A percentile compares a stretch with the other conserved stretches of the same genome.
Conservation (phyloP, 2,113 vertebrate species). For the Sakesphorus luctuosus region DNA sequence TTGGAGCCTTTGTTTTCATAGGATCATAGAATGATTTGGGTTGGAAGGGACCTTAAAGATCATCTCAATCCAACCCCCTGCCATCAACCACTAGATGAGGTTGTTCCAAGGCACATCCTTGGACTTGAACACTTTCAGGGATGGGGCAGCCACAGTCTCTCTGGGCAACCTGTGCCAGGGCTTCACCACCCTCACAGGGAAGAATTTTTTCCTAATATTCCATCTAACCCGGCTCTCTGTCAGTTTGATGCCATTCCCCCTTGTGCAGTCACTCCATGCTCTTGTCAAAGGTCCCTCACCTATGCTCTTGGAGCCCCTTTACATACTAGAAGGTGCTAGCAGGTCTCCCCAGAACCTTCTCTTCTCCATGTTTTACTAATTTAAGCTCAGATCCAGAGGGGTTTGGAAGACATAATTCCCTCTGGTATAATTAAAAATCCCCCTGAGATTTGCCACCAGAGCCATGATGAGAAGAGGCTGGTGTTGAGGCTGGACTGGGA, state of each 20-base stretch:
- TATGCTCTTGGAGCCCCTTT: too few species aligned
- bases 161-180: too few species aligned
- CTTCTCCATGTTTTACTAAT: not conserved
- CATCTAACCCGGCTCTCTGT: too few species aligned
- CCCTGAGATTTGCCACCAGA: not conserved
- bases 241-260: too few species aligned
- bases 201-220: too few species aligned
- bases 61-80: not conserved
- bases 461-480: not conserved
- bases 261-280: too few species aligned
- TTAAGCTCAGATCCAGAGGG: not conserved
- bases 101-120: accelerated
- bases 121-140: not conserved
- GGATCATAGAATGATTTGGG: not conserved
- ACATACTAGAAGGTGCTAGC: not conserved
- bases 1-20: not conserved
- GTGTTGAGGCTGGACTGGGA: not conserved
- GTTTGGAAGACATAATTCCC: not conserved
- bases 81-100: not conserved
- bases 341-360: not conserved
- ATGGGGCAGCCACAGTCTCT: not conserved
- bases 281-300: too few species aligned
- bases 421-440: not conserved
- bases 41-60: not conserved
- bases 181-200: too few species aligned